Evolutionary conservation across 2,888 invertebrate species (phyloP), one percentile per base, ranked within the genome.

Genomic region (Drosophila borealis): DNA sequence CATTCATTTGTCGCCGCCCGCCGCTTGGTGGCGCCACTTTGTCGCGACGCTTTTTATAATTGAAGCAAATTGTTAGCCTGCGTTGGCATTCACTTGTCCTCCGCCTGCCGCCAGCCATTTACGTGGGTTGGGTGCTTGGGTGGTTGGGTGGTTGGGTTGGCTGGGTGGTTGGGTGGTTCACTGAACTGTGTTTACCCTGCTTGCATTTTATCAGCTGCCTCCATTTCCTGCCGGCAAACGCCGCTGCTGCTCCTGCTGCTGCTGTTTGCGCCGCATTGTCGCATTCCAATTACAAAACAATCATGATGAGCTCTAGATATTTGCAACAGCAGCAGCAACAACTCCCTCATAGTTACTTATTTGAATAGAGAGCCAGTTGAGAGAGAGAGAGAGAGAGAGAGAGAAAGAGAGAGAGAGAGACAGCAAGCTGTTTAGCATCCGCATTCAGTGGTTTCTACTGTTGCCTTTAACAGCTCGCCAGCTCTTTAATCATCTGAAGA

Each of bases 21-120:
- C 71, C 70, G 78, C 57, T 78, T 48, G 81, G 55, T 83, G 90
- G 84, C 89, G 89, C 89, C 89, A 89, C 86, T 80, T 80, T 90
- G 89, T 75, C 89, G 90, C 89, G 89, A 86, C 90, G 80, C 80
- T 83, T 85, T 85, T 89, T 89, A 85, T 85, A 85, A 85, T 85
- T 85, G 85, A 85, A 88, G 85, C 88, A 89, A 85, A 85, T 85
- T 85, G 85, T 85, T 85, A 86, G 88, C 74, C 72, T 68, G 86
- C 80, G 77, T 77, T 88, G 86, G 80, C 82, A 88, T 82, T 77
- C 80, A 67, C 68, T 74, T 71, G 73, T 73, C 67, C 80, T 75
- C 51, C 54, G 53, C 60, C 59, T 37, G 21, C 19, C 41, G 49
- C 13, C 13, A 36, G 50, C 21, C 55, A 37, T 25, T 45, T 36